Evolutionary conservation across 2,113 vertebrate genomes (phyloP), one percentile per base, ranked within the genome.

Genomic region (Ammodytes marinus): DNA sequence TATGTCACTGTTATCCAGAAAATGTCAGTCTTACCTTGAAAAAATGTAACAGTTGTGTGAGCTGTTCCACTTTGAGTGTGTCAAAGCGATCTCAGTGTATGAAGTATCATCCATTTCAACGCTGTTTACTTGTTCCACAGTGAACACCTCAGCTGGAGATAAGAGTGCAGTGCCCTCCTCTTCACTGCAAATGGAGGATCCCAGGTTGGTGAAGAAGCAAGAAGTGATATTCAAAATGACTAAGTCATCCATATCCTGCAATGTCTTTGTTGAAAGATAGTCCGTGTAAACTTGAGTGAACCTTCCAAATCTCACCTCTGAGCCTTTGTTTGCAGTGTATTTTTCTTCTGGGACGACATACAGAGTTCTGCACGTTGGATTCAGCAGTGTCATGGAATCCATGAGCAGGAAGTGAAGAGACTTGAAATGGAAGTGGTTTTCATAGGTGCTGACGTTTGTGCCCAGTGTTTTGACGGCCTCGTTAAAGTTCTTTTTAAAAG

Each of bases 391-490:
- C 69, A 95, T 76, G 17, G 86, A 58, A 77, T 94, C 93, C 79
- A 79, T 92, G 3, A 95, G 83, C 39, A 95, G 85, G 68, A 95
- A 95, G 69, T 95, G 90, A 43, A 95, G 60, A 39, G 92, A 86
- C 83, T 95, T 95, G 74, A 90, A 94, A 27, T 74, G 66, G 83
- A 95, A 95, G 2, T 83, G 0, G 0, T 80, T 11, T 50, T 73
- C 64, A 47, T 94, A 94, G 2, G 40, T 79, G 39, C 37, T 83
- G 0, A 0, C 12, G 39, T 92, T 92, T 5, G 0, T 50, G 3
- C 91, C 90, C 64, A 45, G 15, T 1, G 6, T 84, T n/a, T 84
- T 4, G 46, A 94, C 81, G 2, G 37, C 53, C 0, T n/a, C 0
- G 13, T 89, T 84, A 10, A 95, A 88, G 0, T 0, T 4, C 0